phyloP scores from a whole-genome alignment of 2,888 invertebrate genomes.

The Drosophila rubida region DNA sequence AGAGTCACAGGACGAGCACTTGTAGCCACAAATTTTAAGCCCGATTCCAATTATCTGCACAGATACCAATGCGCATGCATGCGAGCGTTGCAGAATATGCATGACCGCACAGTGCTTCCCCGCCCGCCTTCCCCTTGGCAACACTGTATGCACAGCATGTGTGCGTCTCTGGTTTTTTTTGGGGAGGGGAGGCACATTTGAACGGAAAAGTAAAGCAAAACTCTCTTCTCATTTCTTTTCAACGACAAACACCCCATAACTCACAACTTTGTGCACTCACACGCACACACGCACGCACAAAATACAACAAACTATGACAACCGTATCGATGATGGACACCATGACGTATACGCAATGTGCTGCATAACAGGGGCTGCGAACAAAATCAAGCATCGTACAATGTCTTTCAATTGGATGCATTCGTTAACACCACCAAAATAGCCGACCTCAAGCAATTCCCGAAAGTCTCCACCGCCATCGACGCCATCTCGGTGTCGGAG shows the following conservation, averaged over 20 bases:
- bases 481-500: conserved; percentile 83
- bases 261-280: conserved; percentile 24
- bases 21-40: conserved; percentile 77
- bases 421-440: conserved; percentile 89
- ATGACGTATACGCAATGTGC: conserved; percentile 32
- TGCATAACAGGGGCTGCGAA: conserved; percentile 88
- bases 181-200: conserved; percentile 16
- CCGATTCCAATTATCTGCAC: conserved; percentile 77
- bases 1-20: conserved; percentile 32
- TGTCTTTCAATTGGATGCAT: conserved; percentile 89
- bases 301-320: conserved; percentile 11
- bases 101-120: conserved; percentile 39
- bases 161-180: background rate
- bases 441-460: conserved; percentile 84
- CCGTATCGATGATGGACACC: conserved; percentile 14
- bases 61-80: conserved; percentile 65
- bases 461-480: conserved; percentile 83
- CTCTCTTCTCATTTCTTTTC: conserved; percentile 48
- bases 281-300: background rate
- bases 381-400: conserved; percentile 90
- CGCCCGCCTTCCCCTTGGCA: conserved; percentile 2
- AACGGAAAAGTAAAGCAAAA: conserved; percentile 31
- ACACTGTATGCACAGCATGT: conserved; percentile 1
- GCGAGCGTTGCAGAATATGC: conserved; percentile 52
- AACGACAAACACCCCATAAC: conserved; percentile 7